Percentiles rank a stretch among this genome's conserved stretches.
Evolutionary conservation across 2,888 invertebrate genomes (phyloP).

Genomic region (Limnephilus rhombicus): DNA sequence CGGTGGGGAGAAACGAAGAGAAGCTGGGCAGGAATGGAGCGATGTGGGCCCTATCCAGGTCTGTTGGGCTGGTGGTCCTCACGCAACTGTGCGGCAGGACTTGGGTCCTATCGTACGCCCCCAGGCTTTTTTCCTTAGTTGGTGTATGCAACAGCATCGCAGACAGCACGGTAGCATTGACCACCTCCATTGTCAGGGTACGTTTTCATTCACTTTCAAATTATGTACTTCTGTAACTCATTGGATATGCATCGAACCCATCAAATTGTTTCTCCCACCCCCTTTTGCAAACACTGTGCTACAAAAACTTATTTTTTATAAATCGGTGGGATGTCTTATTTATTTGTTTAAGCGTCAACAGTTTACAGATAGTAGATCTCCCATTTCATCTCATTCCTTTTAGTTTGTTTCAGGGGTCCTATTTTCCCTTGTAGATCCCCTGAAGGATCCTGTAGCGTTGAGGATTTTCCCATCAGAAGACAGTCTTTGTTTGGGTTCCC

Average conservation of each 20-base stretch:
- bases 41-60: background rate
- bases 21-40: background rate
- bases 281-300: background rate
- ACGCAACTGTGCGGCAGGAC: constrained; percentile 39
- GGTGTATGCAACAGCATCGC: constrained; percentile 47
- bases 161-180: constrained; percentile 41
- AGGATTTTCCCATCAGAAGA: no score
- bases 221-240: background rate
- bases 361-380: no score
- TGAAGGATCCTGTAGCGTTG: no score
- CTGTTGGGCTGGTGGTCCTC: constrained; percentile 28
- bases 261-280: background rate
- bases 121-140: constrained; percentile 40
- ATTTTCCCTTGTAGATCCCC: no score
- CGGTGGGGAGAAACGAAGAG: background rate
- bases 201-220: background rate
- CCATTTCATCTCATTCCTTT: no score
- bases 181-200: constrained; percentile 44
- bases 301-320: background rate
- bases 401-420: no score
- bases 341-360: no score
- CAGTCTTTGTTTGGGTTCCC: no score
- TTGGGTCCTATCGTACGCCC: constrained; percentile 51
- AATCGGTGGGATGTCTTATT: no score
- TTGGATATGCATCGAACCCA: background rate